A percentile compares a stretch with the other conserved stretches of the same genome.
Evolutionary conservation across 2,113 vertebrate species (phyloP).

Genomic region (Excalfactoria chinensis): DNA sequence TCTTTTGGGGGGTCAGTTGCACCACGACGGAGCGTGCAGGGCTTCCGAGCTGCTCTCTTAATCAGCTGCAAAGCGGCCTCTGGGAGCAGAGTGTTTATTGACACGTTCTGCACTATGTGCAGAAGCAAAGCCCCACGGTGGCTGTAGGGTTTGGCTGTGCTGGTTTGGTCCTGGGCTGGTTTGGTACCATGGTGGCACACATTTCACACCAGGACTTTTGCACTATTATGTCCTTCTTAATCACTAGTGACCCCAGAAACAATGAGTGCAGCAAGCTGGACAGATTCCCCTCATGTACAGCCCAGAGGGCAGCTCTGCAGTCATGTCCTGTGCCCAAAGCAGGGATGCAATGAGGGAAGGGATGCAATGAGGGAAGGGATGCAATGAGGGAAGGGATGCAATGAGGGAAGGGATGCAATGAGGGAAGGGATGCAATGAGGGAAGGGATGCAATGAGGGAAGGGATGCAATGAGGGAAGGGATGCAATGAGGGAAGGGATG

Average conservation of each 20-base stretch:
- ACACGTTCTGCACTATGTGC: no score
- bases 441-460: no score
- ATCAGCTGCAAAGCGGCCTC: fast-evolving
- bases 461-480: background rate
- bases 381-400: background rate
- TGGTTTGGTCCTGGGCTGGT: background rate
- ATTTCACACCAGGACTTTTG: no score
- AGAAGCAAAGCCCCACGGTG: background rate
- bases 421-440: background rate
- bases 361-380: background rate
- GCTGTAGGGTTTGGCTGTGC: background rate
- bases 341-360: background rate
- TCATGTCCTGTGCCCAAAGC: background rate
- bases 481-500: no score
- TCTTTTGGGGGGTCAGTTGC: background rate
- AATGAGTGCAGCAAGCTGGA: background rate
- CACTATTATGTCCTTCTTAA: background rate
- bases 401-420: background rate
- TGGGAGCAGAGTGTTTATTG: fast-evolving
- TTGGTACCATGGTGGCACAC: no score
- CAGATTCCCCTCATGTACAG: background rate
- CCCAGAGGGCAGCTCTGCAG: background rate
- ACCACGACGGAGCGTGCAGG: background rate
- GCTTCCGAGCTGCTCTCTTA: background rate
- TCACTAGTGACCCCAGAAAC: background rate